A percentile compares a stretch with the other conserved stretches of the same genome.
These are phyloP conservation scores for Cheilosia variabilis DNA, from an alignment of 2,888 invertebrate species.

Conservation along the genomic window DNA sequence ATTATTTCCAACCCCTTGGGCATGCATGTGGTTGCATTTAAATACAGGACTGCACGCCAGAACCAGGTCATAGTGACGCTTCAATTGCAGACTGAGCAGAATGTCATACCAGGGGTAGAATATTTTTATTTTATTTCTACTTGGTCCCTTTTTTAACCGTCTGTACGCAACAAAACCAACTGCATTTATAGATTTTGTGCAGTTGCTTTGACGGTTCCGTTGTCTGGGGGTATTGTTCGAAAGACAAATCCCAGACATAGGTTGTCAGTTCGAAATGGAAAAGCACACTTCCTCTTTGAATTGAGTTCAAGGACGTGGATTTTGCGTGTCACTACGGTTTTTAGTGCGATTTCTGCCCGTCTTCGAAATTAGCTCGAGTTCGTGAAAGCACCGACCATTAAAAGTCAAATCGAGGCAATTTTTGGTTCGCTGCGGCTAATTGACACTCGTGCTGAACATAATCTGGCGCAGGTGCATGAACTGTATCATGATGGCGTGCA, in stretches of 20 bases:
- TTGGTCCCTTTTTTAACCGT: too few species aligned
- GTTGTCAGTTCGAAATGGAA: too few species aligned
- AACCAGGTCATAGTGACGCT: background rate
- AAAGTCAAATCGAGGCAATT: background rate
- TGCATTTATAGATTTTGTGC: too few species aligned
- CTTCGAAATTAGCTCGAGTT: background rate
- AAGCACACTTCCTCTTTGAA: background rate
- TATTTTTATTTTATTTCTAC: too few species aligned
- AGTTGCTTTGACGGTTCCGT: background rate
- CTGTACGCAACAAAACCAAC: too few species aligned
- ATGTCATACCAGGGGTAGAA: background rate
- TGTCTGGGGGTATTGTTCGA: background rate
- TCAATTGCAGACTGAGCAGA: background rate
- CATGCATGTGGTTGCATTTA: constrained; percentile 3
- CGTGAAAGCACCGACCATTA: background rate
- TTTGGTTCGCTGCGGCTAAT: background rate
- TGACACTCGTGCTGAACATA: background rate
- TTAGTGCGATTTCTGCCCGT: background rate
- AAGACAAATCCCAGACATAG: too few species aligned
- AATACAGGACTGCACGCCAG: background rate
- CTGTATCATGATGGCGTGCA: background rate
- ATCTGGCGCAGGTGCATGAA: background rate
- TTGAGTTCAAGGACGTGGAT: background rate
- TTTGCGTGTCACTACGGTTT: background rate
- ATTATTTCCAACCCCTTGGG: background rate